These are phyloP conservation scores for Psittacula cyanocephala DNA, from an alignment of 2,113 vertebrate genomes.

Conservation along the genomic window DNA sequence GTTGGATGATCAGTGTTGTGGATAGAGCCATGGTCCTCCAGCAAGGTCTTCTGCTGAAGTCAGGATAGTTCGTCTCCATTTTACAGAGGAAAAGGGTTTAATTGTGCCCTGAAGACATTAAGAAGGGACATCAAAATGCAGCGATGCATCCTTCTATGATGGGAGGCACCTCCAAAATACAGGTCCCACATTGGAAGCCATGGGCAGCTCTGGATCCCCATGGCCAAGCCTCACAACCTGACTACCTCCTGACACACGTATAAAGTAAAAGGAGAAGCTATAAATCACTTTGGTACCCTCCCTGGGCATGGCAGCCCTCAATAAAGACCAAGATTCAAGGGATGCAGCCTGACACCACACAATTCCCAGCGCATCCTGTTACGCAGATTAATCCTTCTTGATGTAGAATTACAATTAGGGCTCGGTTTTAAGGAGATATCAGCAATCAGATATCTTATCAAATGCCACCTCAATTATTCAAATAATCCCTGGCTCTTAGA, in stretches of 20 bases:
- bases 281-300: neutral
- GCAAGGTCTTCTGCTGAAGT: neutral
- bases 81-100: neutral
- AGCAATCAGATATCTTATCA: slow-evolving; percentile 49
- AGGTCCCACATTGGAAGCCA: rapidly evolving
- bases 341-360: neutral
- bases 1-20: rapidly evolving
- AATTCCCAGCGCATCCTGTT: neutral
- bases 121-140: neutral
- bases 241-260: neutral
- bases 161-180: neutral
- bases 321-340: neutral
- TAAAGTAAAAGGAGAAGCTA: neutral
- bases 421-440: slow-evolving; percentile 12
- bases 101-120: neutral
- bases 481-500: slow-evolving; percentile 22
- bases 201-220: neutral
- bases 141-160: rapidly evolving
- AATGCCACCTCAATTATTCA: slow-evolving; percentile 53
- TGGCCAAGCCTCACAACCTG: neutral
- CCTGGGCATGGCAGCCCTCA: neutral
- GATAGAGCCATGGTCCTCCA: neutral
- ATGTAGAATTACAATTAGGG: slow-evolving; percentile 40
- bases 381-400: neutral
- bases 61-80: rapidly evolving